Evolutionary conservation across 1,140 invertebrate species (phyloP), one percentile per base, ranked within the genome.

Genomic region (Pseudoatta argentina): DNA sequence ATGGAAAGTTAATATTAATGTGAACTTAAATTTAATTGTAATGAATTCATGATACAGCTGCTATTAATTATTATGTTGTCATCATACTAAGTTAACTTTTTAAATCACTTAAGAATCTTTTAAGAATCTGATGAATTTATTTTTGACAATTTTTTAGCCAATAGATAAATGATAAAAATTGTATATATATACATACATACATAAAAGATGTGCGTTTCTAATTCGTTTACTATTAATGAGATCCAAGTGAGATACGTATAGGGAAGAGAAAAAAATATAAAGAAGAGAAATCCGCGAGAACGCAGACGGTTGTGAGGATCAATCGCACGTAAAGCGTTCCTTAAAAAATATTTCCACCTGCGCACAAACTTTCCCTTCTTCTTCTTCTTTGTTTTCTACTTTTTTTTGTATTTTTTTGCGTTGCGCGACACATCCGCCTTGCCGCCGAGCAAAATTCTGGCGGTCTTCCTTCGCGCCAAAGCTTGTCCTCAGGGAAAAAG

Each of bases 301-400:
- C 79, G 57, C 79, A 83, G 69, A 59, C 78, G 69, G 69, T 83
- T 27, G 69, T 30, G 69, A 18, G 69, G 69, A 83, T 83, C 79
- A 83, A 83, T 83, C 69, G 79, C 69, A n/a, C 55, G 55, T 83
- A 83, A 61, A 83, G 44, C 39, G 55, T 61, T n/a, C 24, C 18
- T 75, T 73, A 75, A 75, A 75, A 75, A 83, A 83, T 83, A 61
- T 27, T 69, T 86, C 63, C 83, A 79, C 63, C 53, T 69, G 63
- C 73, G 63, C 83, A 21, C 83, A 85, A 87, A 87, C 77, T 85
- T 76, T 39, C 55, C 51, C 55, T 87, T 44, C 69, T 63, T 77
- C 18, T 53, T 64, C 16, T 63, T 77, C 44, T 30, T 30, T 30
- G 7, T 14, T 57, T 16, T 77, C 24, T 34, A 63, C 18, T 73